Evolutionary conservation across 2,888 invertebrate species (phyloP), one percentile per base, ranked within the genome.

Genomic region (Camptogramma bilineatum): DNA sequence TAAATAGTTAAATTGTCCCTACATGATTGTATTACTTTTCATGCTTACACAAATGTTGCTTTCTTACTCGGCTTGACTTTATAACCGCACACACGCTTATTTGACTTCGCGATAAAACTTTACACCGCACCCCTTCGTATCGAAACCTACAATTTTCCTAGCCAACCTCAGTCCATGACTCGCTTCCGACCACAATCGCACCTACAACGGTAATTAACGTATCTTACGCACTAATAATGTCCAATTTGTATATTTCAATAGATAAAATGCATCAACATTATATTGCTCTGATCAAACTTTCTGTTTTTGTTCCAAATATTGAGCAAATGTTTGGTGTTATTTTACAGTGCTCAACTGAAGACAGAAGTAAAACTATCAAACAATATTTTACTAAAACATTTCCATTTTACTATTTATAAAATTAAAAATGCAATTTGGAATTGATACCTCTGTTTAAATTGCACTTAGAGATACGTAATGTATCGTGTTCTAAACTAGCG

Each of bases 1-100:
- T 88, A 87, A 86, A 87, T 89, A 88, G 83, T 85, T 87, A 83
- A 88, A 90, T 91, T 90, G 85, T 88, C 83, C 85, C 90, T 90
- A 90, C 86, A 87, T 84, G 85, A 85, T 83, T 83, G 78, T 82
- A 79, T 84, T 84, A 84, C 78, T 73, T 81, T 79, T 71, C 51
- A 78, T 79, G 75, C 78, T 77, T 77, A 77, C 74, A 65, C 71
- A 76, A 80, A 81, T 77, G 80, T 76, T 70, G 60, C 62, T 62
- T 54, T 61, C 57, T 57, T 48, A 56, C 48, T 66, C 34, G 62
- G 16, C 34, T 16, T 50, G 7, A 61, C 56, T 65, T 47, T 53
- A 48, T 44, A 64, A 54, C 54, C 46, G 21, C 69, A 70, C 66
- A 72, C 73, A 69, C 73, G 74, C 76, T 73, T 75, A 76, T 70